Base-by-base conservation (phyloP, 2,113 vertebrate genomes). In the Cavia porcellus region DNA sequence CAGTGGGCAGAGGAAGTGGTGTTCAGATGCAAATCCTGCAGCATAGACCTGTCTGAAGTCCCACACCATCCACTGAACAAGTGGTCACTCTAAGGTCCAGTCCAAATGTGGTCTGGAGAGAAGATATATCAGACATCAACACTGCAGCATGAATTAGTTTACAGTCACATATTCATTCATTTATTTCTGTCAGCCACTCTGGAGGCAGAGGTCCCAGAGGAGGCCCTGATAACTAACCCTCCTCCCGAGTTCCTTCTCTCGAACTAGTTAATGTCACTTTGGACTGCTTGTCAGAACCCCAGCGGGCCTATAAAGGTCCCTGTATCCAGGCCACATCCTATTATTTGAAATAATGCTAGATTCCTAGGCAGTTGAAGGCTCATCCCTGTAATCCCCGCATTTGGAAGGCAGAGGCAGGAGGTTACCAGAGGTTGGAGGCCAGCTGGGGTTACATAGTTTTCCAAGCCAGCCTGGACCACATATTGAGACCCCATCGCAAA, bases 141-240 rank as follows among this genome's bases (percentile, higher is more conserved):
- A 86, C 55, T 66, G 15, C 47, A 59, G 57, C 9, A 0, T 28
- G 42, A 90, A 52, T 82, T 75, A 82, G 20, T 24, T 30, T 2
- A 5, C 10, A 50, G 42, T 1, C 25, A 11, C 28, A 5, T 3
- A 3, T 47, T 55, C 4, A 10, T 30, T 62, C 42, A 0, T 61
- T 19, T 35, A 0, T 61, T 19, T 35, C 35, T 3, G 2, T 32
- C 4, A 4, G 38, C 42, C 2, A 0, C 42, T 6, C 59, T 9
- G 24, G 6, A 20, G 87, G 66, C 13, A 13, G 59, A 55, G 22
- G 15, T 15, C 5, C 57, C 22, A 32, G 61, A 42, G 17, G 22
- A 19, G 30, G 28, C 6, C 0, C 38, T 62, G 55, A 35, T 13
- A 13, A 13, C 1, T 13, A 13, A 20, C 1, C 8, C 25, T 32